Conservation (phyloP, 1,140 invertebrate species). For the Polyergus mexicanus region DNA sequence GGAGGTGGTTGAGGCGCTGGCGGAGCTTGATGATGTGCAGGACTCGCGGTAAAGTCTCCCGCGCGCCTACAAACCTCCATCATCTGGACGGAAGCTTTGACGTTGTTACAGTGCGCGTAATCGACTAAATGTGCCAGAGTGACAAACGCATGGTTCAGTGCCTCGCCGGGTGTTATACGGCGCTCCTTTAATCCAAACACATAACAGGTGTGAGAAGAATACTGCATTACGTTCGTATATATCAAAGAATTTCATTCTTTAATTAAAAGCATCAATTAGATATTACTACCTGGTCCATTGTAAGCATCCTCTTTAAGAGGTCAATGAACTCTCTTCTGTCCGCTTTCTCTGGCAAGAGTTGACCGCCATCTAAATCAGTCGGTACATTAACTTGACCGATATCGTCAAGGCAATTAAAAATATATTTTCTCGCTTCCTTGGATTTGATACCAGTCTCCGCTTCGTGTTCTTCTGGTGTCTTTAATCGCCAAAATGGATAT, state of each 20-base stretch:
- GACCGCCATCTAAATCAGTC: constrained; percentile 97
- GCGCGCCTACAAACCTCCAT: constrained; percentile 95
- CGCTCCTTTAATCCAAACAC: constrained; percentile 89
- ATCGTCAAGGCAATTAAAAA: constrained; percentile 99
- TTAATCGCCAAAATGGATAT: constrained; percentile 99
- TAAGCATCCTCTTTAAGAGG: constrained; percentile 98
- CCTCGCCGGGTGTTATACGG: constrained; percentile 97
- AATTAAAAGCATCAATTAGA: constrained; percentile 81
- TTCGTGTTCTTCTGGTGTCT: constrained; percentile 99
- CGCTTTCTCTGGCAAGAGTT: constrained; percentile 97
- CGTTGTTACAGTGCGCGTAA: constrained; percentile 98
- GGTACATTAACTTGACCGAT: constrained; percentile 99
- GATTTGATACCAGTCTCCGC: constrained; percentile 99
- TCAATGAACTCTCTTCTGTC: constrained; percentile 99
- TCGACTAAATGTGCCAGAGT: constrained; percentile 97
- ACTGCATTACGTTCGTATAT: background rate
- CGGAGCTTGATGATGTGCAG: constrained; percentile 87
- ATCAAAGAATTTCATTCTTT: background rate
- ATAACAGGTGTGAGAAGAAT: constrained; percentile 1
- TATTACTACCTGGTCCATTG: constrained; percentile 96
- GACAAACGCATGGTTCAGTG: constrained; percentile 98
- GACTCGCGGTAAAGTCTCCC: constrained; percentile 88
- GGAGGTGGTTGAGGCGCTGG: constrained; percentile 89
- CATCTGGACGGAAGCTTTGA: constrained; percentile 98
- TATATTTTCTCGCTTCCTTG: constrained; percentile 99